phyloP scores from a whole-genome alignment of 2,888 invertebrate genomes.

The Chrysomela aeneicollis region DNA sequence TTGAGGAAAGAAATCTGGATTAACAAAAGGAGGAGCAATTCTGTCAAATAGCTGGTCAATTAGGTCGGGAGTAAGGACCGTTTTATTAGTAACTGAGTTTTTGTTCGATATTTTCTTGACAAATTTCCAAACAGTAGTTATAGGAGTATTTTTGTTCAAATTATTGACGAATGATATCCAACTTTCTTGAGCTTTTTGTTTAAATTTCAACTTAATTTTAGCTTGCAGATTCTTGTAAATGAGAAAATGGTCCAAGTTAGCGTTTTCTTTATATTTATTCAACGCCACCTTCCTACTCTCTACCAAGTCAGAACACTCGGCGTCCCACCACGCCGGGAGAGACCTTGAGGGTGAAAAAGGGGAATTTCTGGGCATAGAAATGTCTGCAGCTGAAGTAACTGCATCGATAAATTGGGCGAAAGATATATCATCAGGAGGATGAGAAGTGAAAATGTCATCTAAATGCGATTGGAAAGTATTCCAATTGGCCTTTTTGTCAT shows the following conservation, averaged over 20 bases:
- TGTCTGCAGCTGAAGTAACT: background rate
- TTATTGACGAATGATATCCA: conserved; percentile 1
- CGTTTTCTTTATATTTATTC: conserved; percentile 8
- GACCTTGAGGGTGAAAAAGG: conserved; percentile 5
- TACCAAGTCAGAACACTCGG: background rate
- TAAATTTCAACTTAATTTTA: conserved; percentile 2
- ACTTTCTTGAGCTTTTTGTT: conserved; percentile 3
- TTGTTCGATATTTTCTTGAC: conserved; percentile 2
- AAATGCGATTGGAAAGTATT: conserved; percentile 1
- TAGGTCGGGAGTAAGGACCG: background rate
- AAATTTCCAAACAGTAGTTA: conserved; percentile 4
- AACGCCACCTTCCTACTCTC: conserved; percentile 1
- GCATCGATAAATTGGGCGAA: background rate
- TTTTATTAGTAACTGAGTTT: conserved; percentile 4
- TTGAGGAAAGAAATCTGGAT: conserved; percentile 11
- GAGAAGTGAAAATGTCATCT: conserved; percentile 1
- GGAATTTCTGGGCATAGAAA: conserved; percentile 1
- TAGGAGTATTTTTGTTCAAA: conserved; percentile 5
- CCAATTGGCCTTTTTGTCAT: conserved; percentile 4
- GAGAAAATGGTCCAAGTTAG: background rate
- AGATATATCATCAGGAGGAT: background rate
- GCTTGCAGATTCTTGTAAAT: background rate
- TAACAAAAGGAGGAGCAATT: conserved; percentile 1
- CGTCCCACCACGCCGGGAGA: conserved; percentile 2
- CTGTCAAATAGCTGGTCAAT: conserved; percentile 4